phyloP scores from a whole-genome alignment of 2,113 vertebrate genomes.

The Tragelaphus imberbis region DNA sequence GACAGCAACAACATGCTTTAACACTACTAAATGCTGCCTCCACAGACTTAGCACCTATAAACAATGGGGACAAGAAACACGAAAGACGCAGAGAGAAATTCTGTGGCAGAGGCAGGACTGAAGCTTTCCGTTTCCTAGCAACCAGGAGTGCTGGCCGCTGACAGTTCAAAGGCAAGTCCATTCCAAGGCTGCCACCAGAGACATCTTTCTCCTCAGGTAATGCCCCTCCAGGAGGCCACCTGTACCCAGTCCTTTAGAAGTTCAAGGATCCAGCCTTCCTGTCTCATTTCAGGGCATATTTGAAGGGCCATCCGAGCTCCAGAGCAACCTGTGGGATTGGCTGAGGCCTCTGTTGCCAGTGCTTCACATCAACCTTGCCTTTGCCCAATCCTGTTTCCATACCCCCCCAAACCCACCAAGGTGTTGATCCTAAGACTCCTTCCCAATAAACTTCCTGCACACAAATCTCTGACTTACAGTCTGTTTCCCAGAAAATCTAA shows the following conservation, averaged over 20 bases:
- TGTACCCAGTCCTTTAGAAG: not conserved
- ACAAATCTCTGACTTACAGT: not conserved
- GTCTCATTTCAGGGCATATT: not conserved
- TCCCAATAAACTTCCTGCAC: not conserved
- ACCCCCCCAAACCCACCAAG: accelerated
- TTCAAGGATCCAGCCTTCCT: not conserved
- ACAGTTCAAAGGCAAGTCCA: not conserved
- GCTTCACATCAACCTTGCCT: not conserved
- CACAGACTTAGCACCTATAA: not conserved
- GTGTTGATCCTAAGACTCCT: not conserved
- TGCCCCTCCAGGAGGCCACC: not conserved
- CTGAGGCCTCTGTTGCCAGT: not conserved
- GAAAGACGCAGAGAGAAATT: not conserved
- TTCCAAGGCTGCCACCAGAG: not conserved
- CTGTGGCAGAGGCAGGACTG: not conserved
- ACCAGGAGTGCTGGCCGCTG: not conserved
- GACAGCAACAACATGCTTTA: not conserved
- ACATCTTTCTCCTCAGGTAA: not conserved
- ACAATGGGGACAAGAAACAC: not conserved
- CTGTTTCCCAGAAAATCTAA: not conserved
- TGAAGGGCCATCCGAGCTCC: not conserved
- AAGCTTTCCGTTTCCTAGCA: not conserved
- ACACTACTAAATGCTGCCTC: not conserved
- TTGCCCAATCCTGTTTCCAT: not conserved
- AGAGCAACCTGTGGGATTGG: not conserved